These are phyloP conservation scores for Lepidochrysops patricia DNA, from an alignment of 2,888 invertebrate genomes.

Conservation along the genomic window DNA sequence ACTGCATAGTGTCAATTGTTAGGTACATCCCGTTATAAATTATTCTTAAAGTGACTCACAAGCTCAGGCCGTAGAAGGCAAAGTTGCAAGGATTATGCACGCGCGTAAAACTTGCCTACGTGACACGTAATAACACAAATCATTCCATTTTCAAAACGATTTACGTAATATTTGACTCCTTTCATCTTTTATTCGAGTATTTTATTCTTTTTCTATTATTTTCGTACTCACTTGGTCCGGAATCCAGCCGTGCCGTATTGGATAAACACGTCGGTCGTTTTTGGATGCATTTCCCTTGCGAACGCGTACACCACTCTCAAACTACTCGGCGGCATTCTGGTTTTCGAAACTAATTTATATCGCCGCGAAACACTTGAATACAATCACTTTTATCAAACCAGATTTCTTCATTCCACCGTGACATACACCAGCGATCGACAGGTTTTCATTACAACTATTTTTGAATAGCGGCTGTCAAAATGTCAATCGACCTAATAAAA, in stretches of 20 bases:
- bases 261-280: constrained; percentile 77
- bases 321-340: constrained; percentile 72
- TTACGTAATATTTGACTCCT: constrained; percentile 16
- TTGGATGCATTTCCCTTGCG: constrained; percentile 85
- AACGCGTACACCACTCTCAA: constrained; percentile 83
- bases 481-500: constrained; percentile 22
- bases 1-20: constrained; percentile 40
- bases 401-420: constrained; percentile 63
- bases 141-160: not conserved
- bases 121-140: constrained; percentile 24
- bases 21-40: constrained; percentile 61
- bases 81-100: constrained; percentile 29
- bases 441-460: constrained; percentile 21
- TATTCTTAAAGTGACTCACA: constrained; percentile 55
- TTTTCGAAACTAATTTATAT: constrained; percentile 61
- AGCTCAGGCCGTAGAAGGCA: constrained; percentile 24
- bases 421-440: constrained; percentile 23
- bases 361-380: constrained; percentile 51
- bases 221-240: constrained; percentile 80
- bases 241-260: constrained; percentile 92
- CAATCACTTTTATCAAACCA: constrained; percentile 69
- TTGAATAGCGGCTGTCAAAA: constrained; percentile 17
- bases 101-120: constrained; percentile 30
- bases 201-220: constrained; percentile 20
- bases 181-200: constrained; percentile 20